Evolutionary conservation across 2,797 vertebrate species (phyloP).

Genomic region (Sciaenops ocellatus): DNA sequence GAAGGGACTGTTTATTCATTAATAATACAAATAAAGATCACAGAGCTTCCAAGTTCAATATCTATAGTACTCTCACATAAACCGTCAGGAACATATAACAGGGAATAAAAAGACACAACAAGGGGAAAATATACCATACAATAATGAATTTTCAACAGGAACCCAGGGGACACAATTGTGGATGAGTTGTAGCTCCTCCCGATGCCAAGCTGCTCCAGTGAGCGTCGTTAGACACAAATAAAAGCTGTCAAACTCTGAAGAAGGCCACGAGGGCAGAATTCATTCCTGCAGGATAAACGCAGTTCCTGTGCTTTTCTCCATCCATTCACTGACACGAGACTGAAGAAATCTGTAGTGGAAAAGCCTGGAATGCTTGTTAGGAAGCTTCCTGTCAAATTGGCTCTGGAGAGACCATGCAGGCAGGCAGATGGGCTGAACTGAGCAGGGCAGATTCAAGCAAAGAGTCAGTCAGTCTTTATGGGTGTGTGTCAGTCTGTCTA

Average conservation of each 20-base stretch:
- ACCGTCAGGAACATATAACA: conserved; percentile 21
- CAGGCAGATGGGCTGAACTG: conserved; percentile 77
- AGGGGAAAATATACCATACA: conserved; percentile 41
- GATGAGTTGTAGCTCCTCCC: conserved; percentile 62
- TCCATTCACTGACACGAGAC: conserved; percentile 64
- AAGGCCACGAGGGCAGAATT: conserved; percentile 65
- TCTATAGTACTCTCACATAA: neutral
- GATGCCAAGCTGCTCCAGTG: conserved; percentile 62
- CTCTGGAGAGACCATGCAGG: conserved; percentile 62
- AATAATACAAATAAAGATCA: neutral
- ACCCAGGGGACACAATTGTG: conserved; percentile 68
- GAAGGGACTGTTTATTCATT: conserved; percentile 1
- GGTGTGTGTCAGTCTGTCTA: conserved; percentile 44
- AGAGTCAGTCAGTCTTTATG: conserved; percentile 51
- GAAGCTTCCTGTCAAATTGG: conserved; percentile 74
- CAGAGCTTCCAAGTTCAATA: conserved; percentile 12
- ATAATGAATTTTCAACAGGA: conserved; percentile 60
- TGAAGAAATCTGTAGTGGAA: conserved; percentile 64
- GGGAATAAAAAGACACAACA: conserved; percentile 33
- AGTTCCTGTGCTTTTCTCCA: conserved; percentile 64
- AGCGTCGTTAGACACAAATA: conserved; percentile 78
- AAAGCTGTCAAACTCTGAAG: conserved; percentile 75
- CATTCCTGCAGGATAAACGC: conserved; percentile 68
- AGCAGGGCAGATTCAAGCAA: conserved; percentile 60
- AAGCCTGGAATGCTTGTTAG: conserved; percentile 76